Base-by-base conservation (phyloP, 2,888 invertebrate species). In the Xestia rhomboidea region DNA sequence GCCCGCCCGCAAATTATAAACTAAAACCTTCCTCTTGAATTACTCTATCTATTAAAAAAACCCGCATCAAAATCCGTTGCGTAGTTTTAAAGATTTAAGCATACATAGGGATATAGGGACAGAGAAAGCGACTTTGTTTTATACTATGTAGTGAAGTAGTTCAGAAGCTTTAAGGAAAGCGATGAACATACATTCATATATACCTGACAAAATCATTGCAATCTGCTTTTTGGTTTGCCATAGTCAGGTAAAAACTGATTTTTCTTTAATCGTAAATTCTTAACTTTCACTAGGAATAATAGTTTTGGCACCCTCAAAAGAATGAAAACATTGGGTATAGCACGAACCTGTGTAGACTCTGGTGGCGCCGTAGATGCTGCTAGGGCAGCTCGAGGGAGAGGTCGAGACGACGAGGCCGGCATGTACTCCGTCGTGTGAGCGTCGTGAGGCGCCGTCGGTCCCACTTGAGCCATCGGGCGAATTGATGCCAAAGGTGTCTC, bases 401-500 rank as follows among this genome's bases (percentile, higher is more conserved):
- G 91, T 91, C 97, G 88, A 76, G 98, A 98, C 44, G 98, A 98
- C 3, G 98, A 98, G 0, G 98, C 98, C 1, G 98, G 98, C 97
- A 98, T 98, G 93, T 98, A 98, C 94, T 98, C 98, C 0, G 98
- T 98, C 76, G 95, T 94, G 91, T 96, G 97, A 41, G 95, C 97
- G 89, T 94, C 97, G 91, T 93, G 97, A 77, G 98, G 97, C 72
- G 98, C 98, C 64, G 98, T 98, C n/a, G 98, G 98, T 68, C 98
- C 97, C 74, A 99, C 98, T 69, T 98, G 98, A 38, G 98, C 98
- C 86, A 99, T 99, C 0, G 99, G 99, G 54, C 99, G 97, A 90
- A 99, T 99, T 89, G 99, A 99, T 34, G 99, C 99, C 82, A 99
- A 91, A 69, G 96, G 99, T 0, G 99, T 98, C 92, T 98, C 98